Evolutionary conservation across 1,140 invertebrate genomes (phyloP).

Genomic region (Bathynomus jamesi): DNA sequence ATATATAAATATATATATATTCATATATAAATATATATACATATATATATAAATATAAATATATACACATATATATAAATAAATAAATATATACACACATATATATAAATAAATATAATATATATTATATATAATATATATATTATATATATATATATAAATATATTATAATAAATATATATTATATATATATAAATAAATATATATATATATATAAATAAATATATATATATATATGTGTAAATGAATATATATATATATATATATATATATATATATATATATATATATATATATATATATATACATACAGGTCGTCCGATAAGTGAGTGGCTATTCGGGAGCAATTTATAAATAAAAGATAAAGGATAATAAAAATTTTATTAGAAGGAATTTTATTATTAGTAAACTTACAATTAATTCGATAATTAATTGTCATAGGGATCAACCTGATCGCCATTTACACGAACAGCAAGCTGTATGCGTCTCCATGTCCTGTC

Average conservation of each 20-base stretch:
- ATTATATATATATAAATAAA: neutral
- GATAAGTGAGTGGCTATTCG: no score
- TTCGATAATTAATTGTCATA: no score
- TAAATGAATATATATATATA: conserved; percentile 3
- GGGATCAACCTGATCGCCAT: no score
- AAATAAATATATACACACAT: conserved; percentile 3
- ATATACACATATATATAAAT: conserved; percentile 10
- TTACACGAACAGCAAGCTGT: no score
- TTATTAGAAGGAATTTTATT: no score
- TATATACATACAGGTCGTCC: neutral
- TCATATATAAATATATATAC: conserved; percentile 9
- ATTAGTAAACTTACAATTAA: no score
- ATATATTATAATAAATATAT: neutral
- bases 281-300: conserved; percentile 3
- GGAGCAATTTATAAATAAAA: no score
- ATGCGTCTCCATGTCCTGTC: no score
- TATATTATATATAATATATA: neutral
- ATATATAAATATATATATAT: conserved; percentile 13
- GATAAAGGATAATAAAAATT: no score
- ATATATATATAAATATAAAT: conserved; percentile 9
- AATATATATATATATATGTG: neutral
- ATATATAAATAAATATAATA: neutral
- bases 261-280: conserved; percentile 6
- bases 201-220: conserved; percentile 7
- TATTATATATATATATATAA: neutral